phyloP scores from a whole-genome alignment of 2,113 vertebrate species.

The Tympanuchus pallidicinctus region DNA sequence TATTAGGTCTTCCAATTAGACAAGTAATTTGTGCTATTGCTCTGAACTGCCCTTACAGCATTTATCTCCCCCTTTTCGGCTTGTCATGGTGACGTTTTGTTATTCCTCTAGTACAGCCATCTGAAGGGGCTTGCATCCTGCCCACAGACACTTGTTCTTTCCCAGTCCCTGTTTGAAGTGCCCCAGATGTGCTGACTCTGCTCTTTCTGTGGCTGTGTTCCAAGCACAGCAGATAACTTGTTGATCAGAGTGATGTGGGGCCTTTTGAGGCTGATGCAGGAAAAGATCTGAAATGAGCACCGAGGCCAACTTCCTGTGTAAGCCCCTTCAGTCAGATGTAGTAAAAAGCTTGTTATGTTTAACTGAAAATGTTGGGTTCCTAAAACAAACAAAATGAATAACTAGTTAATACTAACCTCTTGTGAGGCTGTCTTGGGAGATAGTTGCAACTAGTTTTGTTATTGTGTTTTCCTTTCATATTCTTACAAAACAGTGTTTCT shows the following conservation, averaged over 20 bases:
- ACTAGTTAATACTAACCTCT: background rate
- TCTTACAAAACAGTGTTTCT: background rate
- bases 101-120: background rate
- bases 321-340: background rate
- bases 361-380: background rate
- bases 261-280: background rate
- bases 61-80: background rate
- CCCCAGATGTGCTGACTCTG: background rate
- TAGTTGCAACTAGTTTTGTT: background rate
- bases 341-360: background rate
- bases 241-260: background rate
- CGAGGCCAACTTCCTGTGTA: background rate
- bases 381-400: background rate
- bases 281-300: background rate
- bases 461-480: background rate
- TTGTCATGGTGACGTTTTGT: background rate
- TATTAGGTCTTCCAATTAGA: slow-evolving; percentile 29
- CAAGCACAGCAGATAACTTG: background rate
- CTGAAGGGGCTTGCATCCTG: background rate
- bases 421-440: background rate
- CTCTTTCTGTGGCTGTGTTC: background rate
- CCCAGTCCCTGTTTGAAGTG: background rate
- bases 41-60: background rate
- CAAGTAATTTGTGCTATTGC: slow-evolving; percentile 15
- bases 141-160: slow-evolving; percentile 23